phyloP scores from a whole-genome alignment of 2,888 invertebrate species.

The Drosophila paucipuncta region DNA sequence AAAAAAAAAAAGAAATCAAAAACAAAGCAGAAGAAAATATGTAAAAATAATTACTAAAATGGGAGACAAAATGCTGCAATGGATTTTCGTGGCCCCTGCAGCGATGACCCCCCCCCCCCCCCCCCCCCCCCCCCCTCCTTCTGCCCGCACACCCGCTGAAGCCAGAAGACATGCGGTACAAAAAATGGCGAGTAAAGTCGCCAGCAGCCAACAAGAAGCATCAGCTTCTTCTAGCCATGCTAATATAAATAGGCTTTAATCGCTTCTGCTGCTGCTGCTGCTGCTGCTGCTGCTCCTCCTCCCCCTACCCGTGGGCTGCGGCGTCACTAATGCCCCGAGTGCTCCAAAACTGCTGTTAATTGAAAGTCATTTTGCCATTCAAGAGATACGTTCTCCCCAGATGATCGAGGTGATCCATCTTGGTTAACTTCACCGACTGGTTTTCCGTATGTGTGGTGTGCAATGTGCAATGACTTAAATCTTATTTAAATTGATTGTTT shows the following conservation, averaged over 20 bases:
- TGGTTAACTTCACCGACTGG: constrained; percentile 12
- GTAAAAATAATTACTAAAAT: constrained; percentile 69
- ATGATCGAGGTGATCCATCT: constrained; percentile 39
- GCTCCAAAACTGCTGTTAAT: constrained; percentile 71
- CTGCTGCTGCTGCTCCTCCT: constrained; percentile 7
- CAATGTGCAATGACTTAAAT: constrained; percentile 16
- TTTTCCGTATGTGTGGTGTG: constrained; percentile 21
- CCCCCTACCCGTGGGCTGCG: constrained; percentile 5
- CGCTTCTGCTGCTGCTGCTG: constrained; percentile 36
- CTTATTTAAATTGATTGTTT: constrained; percentile 22
- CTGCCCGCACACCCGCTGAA: neutral
- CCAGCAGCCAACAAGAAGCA: constrained; percentile 9
- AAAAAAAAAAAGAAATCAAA: constrained; percentile 8
- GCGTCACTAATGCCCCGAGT: constrained; percentile 53
- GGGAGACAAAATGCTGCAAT: constrained; percentile 63
- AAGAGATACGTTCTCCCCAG: constrained; percentile 32
- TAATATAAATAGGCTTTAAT: constrained; percentile 68
- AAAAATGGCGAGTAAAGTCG: constrained; percentile 35
- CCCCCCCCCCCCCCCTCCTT: too few species aligned
- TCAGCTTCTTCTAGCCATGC: constrained; percentile 13
- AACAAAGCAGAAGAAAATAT: constrained; percentile 29
- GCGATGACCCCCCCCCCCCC: constrained; percentile 7
- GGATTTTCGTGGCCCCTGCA: constrained; percentile 61
- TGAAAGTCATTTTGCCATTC: constrained; percentile 63
- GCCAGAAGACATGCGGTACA: constrained; percentile 15